phyloP scores from a whole-genome alignment of 1,140 invertebrate genomes.

The Cyphomyrmex costatus region DNA sequence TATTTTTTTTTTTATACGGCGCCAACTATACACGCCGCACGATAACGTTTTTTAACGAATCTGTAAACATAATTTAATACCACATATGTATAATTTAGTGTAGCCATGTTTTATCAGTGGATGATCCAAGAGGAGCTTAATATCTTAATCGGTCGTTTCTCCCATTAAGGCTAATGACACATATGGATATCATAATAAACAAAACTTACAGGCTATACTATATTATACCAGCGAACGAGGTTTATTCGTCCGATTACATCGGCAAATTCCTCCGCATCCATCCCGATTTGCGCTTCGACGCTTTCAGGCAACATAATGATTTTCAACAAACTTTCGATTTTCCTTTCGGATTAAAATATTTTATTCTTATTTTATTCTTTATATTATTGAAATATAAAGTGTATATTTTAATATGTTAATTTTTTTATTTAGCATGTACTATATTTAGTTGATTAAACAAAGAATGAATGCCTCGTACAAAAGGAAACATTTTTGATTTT shows the following conservation, averaged over 20 bases:
- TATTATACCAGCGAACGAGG: slow-evolving; percentile 26
- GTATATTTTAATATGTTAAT: background rate
- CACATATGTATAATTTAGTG: slow-evolving; percentile 72
- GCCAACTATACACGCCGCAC: background rate
- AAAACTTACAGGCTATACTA: slow-evolving; percentile 73
- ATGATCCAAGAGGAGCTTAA: slow-evolving; percentile 52
- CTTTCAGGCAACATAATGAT: background rate
- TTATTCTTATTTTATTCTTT: background rate
- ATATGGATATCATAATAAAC: slow-evolving; percentile 79
- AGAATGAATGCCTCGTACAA: background rate
- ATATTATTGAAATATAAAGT: background rate
- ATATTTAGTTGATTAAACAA: background rate
- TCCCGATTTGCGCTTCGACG: slow-evolving; percentile 17
- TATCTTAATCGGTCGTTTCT: slow-evolving; percentile 73
- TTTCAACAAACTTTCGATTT: background rate
- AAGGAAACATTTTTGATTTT: background rate
- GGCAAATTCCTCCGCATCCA: background rate
- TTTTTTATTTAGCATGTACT: background rate
- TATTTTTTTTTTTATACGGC: slow-evolving; percentile 29
- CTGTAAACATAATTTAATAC: slow-evolving; percentile 73
- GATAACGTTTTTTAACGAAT: slow-evolving; percentile 73
- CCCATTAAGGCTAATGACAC: slow-evolving; percentile 79
- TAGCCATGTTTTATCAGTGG: slow-evolving; percentile 71
- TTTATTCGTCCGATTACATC: slow-evolving; percentile 2
- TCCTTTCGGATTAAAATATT: background rate